These are phyloP conservation scores for Parnassius orleans DNA, from an alignment of 2,888 invertebrate genomes.

Conservation along the genomic window DNA sequence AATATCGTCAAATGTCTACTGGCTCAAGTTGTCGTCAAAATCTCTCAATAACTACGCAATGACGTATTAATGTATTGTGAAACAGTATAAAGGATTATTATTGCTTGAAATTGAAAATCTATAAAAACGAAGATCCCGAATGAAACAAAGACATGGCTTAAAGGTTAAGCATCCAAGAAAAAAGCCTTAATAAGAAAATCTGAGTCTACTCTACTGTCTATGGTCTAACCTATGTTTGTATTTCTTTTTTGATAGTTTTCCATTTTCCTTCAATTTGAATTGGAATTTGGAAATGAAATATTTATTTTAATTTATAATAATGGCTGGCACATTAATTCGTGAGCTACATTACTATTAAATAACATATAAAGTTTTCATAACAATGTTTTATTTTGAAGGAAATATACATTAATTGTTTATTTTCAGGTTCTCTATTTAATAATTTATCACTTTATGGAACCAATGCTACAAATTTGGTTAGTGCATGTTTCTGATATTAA, in stretches of 20 bases:
- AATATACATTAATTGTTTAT: conserved; percentile 10
- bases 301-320: conserved; percentile 25
- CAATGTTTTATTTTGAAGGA: neutral
- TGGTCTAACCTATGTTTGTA: neutral
- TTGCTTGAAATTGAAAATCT: too few species aligned
- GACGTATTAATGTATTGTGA: too few species aligned
- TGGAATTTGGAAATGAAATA: conserved; percentile 1
- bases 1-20: too few species aligned
- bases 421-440: conserved; percentile 58
- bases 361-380: neutral
- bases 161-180: too few species aligned
- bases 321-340: conserved; percentile 68
- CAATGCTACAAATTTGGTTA: conserved; percentile 54
- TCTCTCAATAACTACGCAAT: too few species aligned
- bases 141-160: too few species aligned
- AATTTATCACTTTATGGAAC: conserved; percentile 50
- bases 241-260: neutral
- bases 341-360: conserved; percentile 36
- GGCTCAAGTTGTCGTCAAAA: too few species aligned
- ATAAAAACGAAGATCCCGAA: too few species aligned
- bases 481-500: conserved; percentile 30
- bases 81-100: too few species aligned
- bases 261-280: neutral
- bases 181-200: neutral
- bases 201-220: too few species aligned